phyloP scores from a whole-genome alignment of 1,140 invertebrate genomes.

The Calliphora vicina region DNA sequence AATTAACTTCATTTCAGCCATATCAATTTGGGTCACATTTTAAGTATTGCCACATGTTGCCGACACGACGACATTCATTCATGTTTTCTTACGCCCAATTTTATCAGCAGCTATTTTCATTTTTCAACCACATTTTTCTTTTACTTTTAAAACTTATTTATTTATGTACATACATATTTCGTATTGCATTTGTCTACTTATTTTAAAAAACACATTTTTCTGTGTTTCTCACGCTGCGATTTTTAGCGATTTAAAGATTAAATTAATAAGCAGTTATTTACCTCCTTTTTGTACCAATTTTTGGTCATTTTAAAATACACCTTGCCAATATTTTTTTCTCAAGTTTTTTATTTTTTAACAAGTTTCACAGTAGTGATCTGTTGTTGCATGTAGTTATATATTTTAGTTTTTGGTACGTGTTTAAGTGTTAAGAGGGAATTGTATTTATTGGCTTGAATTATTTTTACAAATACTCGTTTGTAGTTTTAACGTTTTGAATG shows the following conservation, averaged over 20 bases:
- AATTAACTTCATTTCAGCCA: constrained; percentile 12
- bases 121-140: too few species aligned
- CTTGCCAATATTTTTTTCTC: background rate
- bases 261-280: constrained; percentile 28
- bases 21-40: constrained; percentile 19
- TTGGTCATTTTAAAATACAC: background rate
- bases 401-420: background rate
- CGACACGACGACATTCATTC: background rate
- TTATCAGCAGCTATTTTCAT: constrained; percentile 16
- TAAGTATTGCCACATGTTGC: background rate
- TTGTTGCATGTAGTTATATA: too few species aligned
- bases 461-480: background rate
- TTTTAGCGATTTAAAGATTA: constrained; percentile 23
- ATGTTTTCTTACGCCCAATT: constrained; percentile 17
- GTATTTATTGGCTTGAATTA: background rate
- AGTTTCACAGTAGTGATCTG: background rate
- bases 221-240: constrained; percentile 22
- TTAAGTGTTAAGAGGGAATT: background rate
- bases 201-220: background rate
- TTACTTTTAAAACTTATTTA: background rate
- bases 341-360: background rate
- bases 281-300: background rate
- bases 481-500: background rate
- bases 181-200: background rate
- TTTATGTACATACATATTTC: background rate